Evolutionary conservation across 2,888 invertebrate genomes (phyloP).

Genomic region (Mythimna loreyi): DNA sequence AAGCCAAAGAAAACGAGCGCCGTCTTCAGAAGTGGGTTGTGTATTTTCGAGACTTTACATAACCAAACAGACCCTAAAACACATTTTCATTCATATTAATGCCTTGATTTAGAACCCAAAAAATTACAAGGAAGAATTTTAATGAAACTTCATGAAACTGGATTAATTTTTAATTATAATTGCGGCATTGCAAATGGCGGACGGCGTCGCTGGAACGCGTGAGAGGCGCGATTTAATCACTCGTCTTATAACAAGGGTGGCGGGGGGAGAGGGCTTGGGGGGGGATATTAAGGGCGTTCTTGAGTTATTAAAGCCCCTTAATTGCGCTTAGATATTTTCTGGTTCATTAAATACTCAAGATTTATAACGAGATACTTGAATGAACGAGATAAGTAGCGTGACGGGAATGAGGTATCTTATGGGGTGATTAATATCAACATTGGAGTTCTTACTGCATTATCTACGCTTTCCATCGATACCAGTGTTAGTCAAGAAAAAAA

Average conservation of each 20-base stretch:
- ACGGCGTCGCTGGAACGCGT: slow-evolving; percentile 81
- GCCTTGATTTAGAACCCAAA: slow-evolving; percentile 67
- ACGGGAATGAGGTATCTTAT: slow-evolving; percentile 66
- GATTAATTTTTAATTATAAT: slow-evolving; percentile 90
- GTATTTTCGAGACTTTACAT: slow-evolving; percentile 43
- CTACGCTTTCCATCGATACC: slow-evolving; percentile 37
- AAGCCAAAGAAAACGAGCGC: slow-evolving; percentile 44
- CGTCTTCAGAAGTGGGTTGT: slow-evolving; percentile 36
- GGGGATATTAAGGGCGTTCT: slow-evolving; percentile 85
- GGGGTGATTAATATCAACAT: slow-evolving; percentile 58
- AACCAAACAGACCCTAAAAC: slow-evolving; percentile 40
- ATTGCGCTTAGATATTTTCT: slow-evolving; percentile 84
- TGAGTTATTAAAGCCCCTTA: slow-evolving; percentile 85
- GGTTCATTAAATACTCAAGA: slow-evolving; percentile 83
- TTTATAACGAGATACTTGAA: slow-evolving; percentile 74
- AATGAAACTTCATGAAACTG: slow-evolving; percentile 75
- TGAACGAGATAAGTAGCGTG: slow-evolving; percentile 70
- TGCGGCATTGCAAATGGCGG: slow-evolving; percentile 80
- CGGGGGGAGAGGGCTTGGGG: slow-evolving; percentile 70
- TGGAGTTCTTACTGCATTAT: slow-evolving; percentile 45
- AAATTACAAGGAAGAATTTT: slow-evolving; percentile 73
- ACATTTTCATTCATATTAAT: slow-evolving; percentile 65
- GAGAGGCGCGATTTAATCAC: slow-evolving; percentile 87
- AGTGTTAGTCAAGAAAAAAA: slow-evolving; percentile 13
- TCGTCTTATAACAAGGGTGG: slow-evolving; percentile 82